A percentile compares a stretch with the other conserved stretches of the same genome.
Evolutionary conservation across 2,113 vertebrate species (phyloP).

Genomic region (Meleagris gallopavo): DNA sequence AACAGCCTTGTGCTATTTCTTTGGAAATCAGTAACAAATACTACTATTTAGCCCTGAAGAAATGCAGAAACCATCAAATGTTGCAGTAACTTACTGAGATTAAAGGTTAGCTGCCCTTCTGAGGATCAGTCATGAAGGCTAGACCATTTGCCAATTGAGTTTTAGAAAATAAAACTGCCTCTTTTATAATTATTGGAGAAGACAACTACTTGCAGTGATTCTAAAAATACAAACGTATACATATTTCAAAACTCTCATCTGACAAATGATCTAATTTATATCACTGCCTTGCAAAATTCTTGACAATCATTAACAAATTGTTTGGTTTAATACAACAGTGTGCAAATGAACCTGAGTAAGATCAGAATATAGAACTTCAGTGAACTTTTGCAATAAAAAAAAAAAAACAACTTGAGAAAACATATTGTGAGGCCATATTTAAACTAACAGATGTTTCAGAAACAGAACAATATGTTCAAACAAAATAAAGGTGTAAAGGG

Average conservation of each 20-base stretch:
- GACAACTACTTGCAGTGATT: not conserved
- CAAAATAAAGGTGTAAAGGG: conserved; percentile 66
- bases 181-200: not conserved
- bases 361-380: conserved; percentile 10
- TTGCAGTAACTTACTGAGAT: not conserved
- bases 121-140: not conserved
- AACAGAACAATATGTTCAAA: conserved; percentile 74
- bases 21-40: not conserved
- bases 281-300: not conserved
- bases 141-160: not conserved
- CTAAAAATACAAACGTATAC: conserved; percentile 7
- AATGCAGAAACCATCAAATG: not conserved
- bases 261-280: conserved; percentile 8
- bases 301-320: not conserved
- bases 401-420: conserved; percentile 59
- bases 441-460: conserved; percentile 73
- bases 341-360: conserved; percentile 24
- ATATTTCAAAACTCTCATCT: conserved; percentile 22
- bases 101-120: not conserved
- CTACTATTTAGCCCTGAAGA: not conserved
- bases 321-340: not conserved
- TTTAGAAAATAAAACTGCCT: conserved; percentile 20
- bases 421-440: conserved; percentile 66
- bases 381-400: conserved; percentile 22
- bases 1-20: not conserved